phyloP scores from a whole-genome alignment of 2,113 vertebrate species.

The Ochotona princeps region DNA sequence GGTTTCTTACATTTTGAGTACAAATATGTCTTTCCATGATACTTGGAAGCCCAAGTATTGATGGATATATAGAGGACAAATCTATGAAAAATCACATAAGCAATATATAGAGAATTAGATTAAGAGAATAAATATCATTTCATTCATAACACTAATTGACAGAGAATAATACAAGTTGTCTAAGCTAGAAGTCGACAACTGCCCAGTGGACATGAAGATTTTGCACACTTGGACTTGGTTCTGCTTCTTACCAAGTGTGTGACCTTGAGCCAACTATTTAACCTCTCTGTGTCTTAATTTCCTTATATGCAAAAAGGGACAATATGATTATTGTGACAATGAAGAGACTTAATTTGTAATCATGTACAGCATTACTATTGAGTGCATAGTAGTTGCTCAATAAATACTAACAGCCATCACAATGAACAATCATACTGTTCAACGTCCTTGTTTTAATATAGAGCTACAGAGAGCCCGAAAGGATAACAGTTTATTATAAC shows the following conservation, averaged over 20 bases:
- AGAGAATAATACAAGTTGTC: background rate
- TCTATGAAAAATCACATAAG: background rate
- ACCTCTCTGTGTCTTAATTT: background rate
- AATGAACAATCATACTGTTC: background rate
- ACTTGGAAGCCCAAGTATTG: background rate
- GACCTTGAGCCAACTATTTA: background rate
- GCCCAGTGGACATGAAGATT: background rate
- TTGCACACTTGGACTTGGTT: background rate
- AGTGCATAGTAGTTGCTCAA: background rate
- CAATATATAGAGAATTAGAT: background rate
- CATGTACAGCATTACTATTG: too few species aligned
- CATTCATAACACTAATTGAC: background rate
- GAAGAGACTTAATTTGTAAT: background rate
- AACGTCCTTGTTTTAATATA: background rate
- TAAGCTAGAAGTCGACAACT: background rate
- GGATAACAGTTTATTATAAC: background rate
- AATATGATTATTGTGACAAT: background rate
- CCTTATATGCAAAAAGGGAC: constrained; percentile 28
- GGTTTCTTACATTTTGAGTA: background rate
- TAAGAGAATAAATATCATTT: background rate
- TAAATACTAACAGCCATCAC: background rate
- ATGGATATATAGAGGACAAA: background rate
- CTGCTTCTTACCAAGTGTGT: background rate
- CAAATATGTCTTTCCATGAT: background rate
- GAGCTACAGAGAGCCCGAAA: background rate